Evolutionary conservation across 1,140 invertebrate genomes (phyloP).

Genomic region (Plectrocnemia conspersa): DNA sequence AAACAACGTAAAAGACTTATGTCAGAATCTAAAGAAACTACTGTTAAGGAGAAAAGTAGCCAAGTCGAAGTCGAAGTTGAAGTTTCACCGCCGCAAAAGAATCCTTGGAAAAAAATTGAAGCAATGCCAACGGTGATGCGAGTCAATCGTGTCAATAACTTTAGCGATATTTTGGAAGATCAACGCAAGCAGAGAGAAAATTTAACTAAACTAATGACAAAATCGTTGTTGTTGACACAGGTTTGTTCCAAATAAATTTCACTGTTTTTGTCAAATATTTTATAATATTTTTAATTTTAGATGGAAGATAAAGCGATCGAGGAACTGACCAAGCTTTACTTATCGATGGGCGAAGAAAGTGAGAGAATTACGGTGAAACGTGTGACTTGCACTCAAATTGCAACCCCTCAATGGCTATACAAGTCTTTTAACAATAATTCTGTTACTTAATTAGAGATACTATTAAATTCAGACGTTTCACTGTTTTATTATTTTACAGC

Average conservation of each 20-base stretch:
- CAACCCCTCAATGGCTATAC: slow-evolving; percentile 60
- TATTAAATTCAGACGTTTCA: background rate
- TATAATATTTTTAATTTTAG: slow-evolving; percentile 43
- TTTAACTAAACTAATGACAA: slow-evolving; percentile 55
- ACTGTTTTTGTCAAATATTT: background rate
- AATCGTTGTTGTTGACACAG: slow-evolving; percentile 60
- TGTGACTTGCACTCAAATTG: slow-evolving; percentile 46
- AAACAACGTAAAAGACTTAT: slow-evolving; percentile 57
- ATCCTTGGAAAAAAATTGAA: slow-evolving; percentile 46
- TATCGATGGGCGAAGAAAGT: slow-evolving; percentile 54
- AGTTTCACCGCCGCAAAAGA: slow-evolving; percentile 39
- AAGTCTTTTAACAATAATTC: slow-evolving; percentile 40
- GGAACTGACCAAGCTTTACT: slow-evolving; percentile 62
- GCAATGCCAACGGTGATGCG: slow-evolving; percentile 38
- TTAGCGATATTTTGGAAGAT: slow-evolving; percentile 56
- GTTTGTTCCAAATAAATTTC: slow-evolving; percentile 33
- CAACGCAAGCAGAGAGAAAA: slow-evolving; percentile 59
- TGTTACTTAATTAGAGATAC: background rate
- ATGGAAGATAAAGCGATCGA: slow-evolving; percentile 71
- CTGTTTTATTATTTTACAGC: background rate
- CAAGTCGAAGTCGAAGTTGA: slow-evolving; percentile 37
- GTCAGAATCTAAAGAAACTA: slow-evolving; percentile 39
- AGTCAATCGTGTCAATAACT: slow-evolving; percentile 39
- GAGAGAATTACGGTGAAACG: slow-evolving; percentile 61
- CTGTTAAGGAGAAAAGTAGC: slow-evolving; percentile 31